Conservation (phyloP, 2,113 vertebrate genomes). For the Campylomormyrus tamandua region DNA sequence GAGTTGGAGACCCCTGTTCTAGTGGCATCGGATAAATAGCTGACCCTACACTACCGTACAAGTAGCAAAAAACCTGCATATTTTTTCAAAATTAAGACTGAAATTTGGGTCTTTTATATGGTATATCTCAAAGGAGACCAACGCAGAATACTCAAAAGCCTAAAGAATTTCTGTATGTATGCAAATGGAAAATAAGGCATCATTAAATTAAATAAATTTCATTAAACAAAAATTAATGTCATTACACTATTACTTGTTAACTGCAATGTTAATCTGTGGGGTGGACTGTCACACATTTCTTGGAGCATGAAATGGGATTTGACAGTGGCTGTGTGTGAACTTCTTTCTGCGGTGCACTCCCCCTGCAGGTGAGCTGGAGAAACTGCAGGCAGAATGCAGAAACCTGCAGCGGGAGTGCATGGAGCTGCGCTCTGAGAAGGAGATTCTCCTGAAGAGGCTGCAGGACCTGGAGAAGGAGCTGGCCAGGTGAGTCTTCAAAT, state of each 20-base stretch:
- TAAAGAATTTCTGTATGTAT: not conserved
- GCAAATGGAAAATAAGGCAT: not conserved
- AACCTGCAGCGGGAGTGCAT: constrained; percentile 57
- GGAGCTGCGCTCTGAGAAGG: constrained; percentile 52
- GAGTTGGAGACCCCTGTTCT: no score
- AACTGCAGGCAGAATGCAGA: constrained; percentile 72
- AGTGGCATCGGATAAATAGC: no score
- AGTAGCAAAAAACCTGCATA: no score
- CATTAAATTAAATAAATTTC: not conserved
- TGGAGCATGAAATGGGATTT: not conserved
- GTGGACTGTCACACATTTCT: not conserved
- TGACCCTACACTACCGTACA: no score
- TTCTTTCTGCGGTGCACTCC: not conserved
- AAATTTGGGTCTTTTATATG: not conserved
- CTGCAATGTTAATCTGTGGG: not conserved
- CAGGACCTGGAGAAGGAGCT: constrained; percentile 81
- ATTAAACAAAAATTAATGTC: not conserved
- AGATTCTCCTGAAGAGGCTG: constrained; percentile 65
- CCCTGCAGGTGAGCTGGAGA: constrained; percentile 74
- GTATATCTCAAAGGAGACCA: not conserved
- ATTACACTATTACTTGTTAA: not conserved
- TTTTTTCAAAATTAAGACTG: not conserved
- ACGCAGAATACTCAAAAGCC: not conserved
- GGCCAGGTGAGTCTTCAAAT: constrained; percentile 64
- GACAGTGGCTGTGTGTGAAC: not conserved